A percentile compares a stretch with the other conserved stretches of the same genome.
Conservation (phyloP, 2,888 invertebrate species). For the Prosopocoilus inquinatus region DNA sequence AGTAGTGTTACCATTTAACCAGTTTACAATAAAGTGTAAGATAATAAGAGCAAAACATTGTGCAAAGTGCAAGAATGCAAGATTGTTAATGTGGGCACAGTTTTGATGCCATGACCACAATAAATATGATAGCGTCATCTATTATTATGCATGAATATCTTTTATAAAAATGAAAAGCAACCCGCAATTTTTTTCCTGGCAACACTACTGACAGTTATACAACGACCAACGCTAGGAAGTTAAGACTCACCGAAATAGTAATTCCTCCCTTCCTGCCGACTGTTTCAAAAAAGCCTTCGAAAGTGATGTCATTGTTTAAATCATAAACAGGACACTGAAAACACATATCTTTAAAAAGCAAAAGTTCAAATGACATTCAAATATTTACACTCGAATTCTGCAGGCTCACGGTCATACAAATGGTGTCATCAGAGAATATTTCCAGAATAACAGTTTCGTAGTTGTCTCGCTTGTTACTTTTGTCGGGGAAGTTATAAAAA, state of each 20-base stretch:
- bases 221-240: too few species aligned
- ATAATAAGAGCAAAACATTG: too few species aligned
- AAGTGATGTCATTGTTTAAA: slow-evolving; percentile 73
- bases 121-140: too few species aligned
- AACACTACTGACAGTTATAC: too few species aligned
- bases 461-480: slow-evolving; percentile 31
- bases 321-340: slow-evolving; percentile 84
- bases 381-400: slow-evolving; percentile 69
- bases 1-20: too few species aligned
- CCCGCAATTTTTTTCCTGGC: too few species aligned
- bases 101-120: too few species aligned
- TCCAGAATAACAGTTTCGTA: slow-evolving; percentile 57
- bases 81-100: too few species aligned
- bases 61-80: too few species aligned
- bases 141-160: too few species aligned
- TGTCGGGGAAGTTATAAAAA: slow-evolving; percentile 31
- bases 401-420: slow-evolving; percentile 77
- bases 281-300: slow-evolving; percentile 75
- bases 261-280: slow-evolving; percentile 76
- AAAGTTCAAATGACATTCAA: background rate
- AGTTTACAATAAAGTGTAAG: too few species aligned
- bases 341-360: slow-evolving; percentile 3
- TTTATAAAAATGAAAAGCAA: too few species aligned
- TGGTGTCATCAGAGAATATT: slow-evolving; percentile 63
- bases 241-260: slow-evolving; percentile 66